Base-by-base conservation (phyloP, 2,113 vertebrate genomes). In the Dicaeum eximium region DNA sequence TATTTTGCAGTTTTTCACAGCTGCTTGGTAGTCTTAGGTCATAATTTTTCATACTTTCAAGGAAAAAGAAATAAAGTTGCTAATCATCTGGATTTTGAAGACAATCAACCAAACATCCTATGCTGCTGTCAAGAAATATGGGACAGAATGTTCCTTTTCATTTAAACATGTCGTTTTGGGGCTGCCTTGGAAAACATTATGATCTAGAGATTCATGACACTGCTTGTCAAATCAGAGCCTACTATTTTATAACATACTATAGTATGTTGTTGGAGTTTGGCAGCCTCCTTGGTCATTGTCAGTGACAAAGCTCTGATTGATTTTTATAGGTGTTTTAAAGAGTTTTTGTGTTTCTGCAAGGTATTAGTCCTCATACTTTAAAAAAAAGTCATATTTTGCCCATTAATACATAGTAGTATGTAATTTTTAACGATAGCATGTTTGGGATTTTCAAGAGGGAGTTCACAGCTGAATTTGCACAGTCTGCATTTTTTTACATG, bases 81-180 rank as follows among this genome's bases (percentile, higher is more conserved):
- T 92, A 42, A 88, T 90, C 74, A 80, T 53, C 21, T 4, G 3
- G 51, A 54, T 96, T 93, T 90, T 83, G 40, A 73, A 64, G 82
- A 74, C 12, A 80, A 74, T 86, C 64, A 60, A 62, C 42, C 5
- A 90, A 88, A 88, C 5, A 2, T 90, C 40, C 31, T 79, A 27
- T 51, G 24, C 23, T 86, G 72, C 50, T 3, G 1, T 83, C 12
- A 90, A 86, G 71, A 94, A 96, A 92, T 79, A 86, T 17, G n/a
- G 48, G 61, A 25, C 57, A 92, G 72, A 90, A 94, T 38, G 72
- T 69, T 96, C 80, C 51, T 90, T 90, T 93, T 94, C 30, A 64
- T 79, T 94, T 88, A 90, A 90, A 74, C 65, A 88, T 93, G 83
- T 78, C 90, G 85, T 74, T 94, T 92, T 65, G 72, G 40, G n/a